Evolutionary conservation across 2,797 vertebrate genomes (phyloP).

Genomic region (Pseudochirops cupreus): DNA sequence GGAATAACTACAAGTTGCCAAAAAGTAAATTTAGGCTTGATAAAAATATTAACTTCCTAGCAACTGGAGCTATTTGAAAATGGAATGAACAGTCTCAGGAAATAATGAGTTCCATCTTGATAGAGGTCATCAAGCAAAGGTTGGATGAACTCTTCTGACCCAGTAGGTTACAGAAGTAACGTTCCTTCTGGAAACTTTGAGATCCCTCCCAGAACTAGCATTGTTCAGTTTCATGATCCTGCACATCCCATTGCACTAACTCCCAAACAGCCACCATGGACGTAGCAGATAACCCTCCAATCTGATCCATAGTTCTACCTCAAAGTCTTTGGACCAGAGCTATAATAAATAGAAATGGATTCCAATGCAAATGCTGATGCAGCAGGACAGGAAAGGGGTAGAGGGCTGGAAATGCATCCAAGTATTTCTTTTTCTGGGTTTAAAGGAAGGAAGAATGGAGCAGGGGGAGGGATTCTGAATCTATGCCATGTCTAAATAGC

Average conservation of each 20-base stretch:
- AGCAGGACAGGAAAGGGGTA: neutral
- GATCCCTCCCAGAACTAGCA: neutral
- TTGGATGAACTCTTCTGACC: neutral
- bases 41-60: neutral
- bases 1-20: neutral
- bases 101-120: neutral
- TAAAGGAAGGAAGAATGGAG: neutral
- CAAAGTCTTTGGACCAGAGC: neutral
- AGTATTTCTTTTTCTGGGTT: neutral
- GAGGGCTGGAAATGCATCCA: neutral
- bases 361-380: neutral
- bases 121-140: neutral
- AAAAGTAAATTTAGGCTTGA: neutral
- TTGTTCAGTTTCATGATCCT: neutral
- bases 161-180: neutral
- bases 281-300: neutral
- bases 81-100: neutral
- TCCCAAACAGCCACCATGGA: neutral
- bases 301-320: neutral
- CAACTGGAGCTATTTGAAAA: neutral
- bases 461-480: neutral
- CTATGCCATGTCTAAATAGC: neutral
- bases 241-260: neutral
- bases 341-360: neutral
- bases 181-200: neutral